Percentiles rank a stretch among this genome's conserved stretches.
Evolutionary conservation across 1,140 invertebrate species (phyloP).

Genomic region (Anagrus nilaparvatae): DNA sequence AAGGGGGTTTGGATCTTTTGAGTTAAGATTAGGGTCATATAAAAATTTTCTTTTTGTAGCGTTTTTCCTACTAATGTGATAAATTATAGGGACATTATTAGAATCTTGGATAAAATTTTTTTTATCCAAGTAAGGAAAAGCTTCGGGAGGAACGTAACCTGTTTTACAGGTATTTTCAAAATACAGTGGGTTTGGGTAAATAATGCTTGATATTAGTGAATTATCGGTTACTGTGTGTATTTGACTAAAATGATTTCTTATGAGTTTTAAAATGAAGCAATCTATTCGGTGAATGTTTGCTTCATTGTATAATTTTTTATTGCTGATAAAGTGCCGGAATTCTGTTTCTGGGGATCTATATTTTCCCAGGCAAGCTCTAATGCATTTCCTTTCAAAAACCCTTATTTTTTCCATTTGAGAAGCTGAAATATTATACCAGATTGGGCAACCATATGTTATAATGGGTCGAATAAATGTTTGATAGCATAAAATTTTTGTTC

Average conservation of each 20-base stretch:
- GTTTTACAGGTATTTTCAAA: neutral
- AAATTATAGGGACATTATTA: too few species aligned
- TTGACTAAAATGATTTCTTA: too few species aligned
- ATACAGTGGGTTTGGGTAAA: slow-evolving; percentile 3
- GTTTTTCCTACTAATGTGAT: too few species aligned
- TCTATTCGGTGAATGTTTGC: slow-evolving; percentile 11
- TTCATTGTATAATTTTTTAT: slow-evolving; percentile 5
- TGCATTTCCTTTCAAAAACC: slow-evolving; percentile 5
- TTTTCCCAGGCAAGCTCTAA: slow-evolving; percentile 1
- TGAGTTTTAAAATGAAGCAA: slow-evolving; percentile 8
- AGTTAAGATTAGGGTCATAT: too few species aligned
- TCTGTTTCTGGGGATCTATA: neutral
- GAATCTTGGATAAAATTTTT: too few species aligned
- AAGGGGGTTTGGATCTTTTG: too few species aligned
- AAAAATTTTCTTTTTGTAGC: too few species aligned
- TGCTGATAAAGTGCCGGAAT: neutral
- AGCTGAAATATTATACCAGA: slow-evolving; percentile 9
- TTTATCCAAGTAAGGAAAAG: too few species aligned
- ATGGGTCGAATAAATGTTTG: slow-evolving; percentile 5
- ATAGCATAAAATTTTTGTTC: slow-evolving; percentile 10
- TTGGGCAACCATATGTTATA: slow-evolving; percentile 2
- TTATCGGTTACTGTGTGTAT: too few species aligned
- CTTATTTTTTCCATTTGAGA: slow-evolving; percentile 13
- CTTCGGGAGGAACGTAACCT: neutral
- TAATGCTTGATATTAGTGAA: too few species aligned